Conservation (phyloP, 2,113 vertebrate species). For the Stercorarius parasiticus region DNA sequence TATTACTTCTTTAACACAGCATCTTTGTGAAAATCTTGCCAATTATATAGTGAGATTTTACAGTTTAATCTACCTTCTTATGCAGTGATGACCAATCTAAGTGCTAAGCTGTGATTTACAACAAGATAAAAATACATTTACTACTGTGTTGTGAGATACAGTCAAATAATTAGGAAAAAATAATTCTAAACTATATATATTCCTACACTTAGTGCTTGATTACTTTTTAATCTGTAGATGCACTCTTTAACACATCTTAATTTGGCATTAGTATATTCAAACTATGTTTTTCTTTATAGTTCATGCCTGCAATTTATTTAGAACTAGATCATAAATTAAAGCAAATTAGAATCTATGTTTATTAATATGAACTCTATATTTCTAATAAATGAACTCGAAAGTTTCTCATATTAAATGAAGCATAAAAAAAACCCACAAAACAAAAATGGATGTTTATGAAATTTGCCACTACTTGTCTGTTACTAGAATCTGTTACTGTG, state of each 20-base stretch:
- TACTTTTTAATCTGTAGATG: slow-evolving; percentile 44
- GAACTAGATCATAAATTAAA: slow-evolving; percentile 36
- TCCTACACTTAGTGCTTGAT: neutral
- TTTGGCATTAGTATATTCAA: slow-evolving; percentile 11
- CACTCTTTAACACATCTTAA: neutral
- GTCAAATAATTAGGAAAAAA: slow-evolving; percentile 26
- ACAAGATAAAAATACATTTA: slow-evolving; percentile 22
- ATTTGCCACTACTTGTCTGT: neutral
- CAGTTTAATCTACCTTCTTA: neutral
- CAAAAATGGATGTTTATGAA: neutral
- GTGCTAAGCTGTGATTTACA: neutral
- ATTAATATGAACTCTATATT: slow-evolving; percentile 22
- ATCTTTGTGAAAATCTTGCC: neutral
- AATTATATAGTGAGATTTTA: neutral
- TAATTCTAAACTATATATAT: neutral
- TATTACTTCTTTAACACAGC: neutral
- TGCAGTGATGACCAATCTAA: neutral
- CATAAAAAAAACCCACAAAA: neutral
- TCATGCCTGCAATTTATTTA: slow-evolving; percentile 8
- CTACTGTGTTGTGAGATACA: neutral
- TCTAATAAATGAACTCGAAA: neutral
- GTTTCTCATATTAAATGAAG: slow-evolving; percentile 14
- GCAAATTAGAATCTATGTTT: slow-evolving; percentile 40
- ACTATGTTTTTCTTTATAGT: neutral
- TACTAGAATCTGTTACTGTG: neutral